A percentile compares a stretch with the other conserved stretches of the same genome.
phyloP scores from a whole-genome alignment of 2,888 invertebrate species.

The Apotomis turbidana region DNA sequence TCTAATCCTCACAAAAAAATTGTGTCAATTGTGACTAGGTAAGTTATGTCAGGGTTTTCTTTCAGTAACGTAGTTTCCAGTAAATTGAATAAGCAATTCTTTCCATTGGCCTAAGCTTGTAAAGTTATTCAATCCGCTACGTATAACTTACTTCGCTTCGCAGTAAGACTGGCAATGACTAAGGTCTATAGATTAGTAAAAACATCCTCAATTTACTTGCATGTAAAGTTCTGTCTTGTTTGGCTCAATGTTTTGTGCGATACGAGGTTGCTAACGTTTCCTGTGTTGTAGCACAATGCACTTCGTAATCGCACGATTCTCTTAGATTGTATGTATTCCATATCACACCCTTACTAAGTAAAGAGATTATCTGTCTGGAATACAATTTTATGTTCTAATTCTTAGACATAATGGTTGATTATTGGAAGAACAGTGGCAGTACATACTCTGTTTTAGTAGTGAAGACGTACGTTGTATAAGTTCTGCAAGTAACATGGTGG shows the following conservation, averaged over 20 bases:
- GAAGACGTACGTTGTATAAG: slow-evolving; percentile 11
- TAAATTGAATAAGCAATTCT: background rate
- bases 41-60: too few species aligned
- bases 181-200: background rate
- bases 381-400: background rate
- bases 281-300: slow-evolving; percentile 6
- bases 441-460: slow-evolving; percentile 12
- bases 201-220: background rate
- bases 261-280: slow-evolving; percentile 1
- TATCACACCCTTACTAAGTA: slow-evolving; percentile 9
- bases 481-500: slow-evolving; percentile 10
- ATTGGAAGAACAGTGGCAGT: background rate
- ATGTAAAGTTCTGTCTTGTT: background rate
- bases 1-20: too few species aligned
- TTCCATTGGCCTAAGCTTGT: background rate
- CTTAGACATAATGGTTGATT: background rate
- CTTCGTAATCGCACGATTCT: slow-evolving; percentile 13
- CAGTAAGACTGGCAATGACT: background rate
- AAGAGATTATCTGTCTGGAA: slow-evolving; percentile 6
- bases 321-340: slow-evolving; percentile 21
- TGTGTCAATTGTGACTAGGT: too few species aligned
- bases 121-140: slow-evolving; percentile 10
- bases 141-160: slow-evolving; percentile 8
- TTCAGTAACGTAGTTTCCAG: background rate
- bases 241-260: background rate